phyloP scores from a whole-genome alignment of 2,797 vertebrate genomes.

The Melanotaenia nigrans region DNA sequence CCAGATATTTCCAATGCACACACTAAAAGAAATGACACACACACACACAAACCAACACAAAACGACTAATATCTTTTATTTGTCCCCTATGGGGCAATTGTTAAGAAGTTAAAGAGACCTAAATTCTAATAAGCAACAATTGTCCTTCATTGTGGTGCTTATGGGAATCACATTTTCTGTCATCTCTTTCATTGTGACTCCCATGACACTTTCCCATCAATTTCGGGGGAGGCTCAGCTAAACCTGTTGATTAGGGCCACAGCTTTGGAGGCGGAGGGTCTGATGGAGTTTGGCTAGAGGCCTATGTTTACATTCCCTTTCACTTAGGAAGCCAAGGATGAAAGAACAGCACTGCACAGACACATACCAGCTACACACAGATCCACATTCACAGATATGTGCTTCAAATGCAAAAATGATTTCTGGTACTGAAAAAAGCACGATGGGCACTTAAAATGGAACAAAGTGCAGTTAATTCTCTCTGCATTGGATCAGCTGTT shows the following conservation, averaged over 20 bases:
- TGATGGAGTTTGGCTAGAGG: slow-evolving; percentile 81
- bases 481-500: slow-evolving; percentile 21
- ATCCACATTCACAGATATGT: slow-evolving; percentile 46
- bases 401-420: slow-evolving; percentile 23
- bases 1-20: neutral
- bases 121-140: neutral
- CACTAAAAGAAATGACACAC: neutral
- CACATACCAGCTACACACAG: slow-evolving; percentile 38
- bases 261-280: slow-evolving; percentile 44
- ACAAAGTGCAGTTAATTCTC: slow-evolving; percentile 12
- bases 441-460: slow-evolving; percentile 20
- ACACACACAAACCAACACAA: neutral
- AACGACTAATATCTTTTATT: too few relatives aligned
- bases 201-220: slow-evolving; percentile 20
- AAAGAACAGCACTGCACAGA: slow-evolving; percentile 84
- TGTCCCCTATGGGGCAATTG: too few relatives aligned
- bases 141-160: neutral
- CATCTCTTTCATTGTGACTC: neutral
- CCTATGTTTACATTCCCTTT: slow-evolving; percentile 95
- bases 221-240: slow-evolving; percentile 11
- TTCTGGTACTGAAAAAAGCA: slow-evolving; percentile 21
- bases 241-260: slow-evolving; percentile 53
- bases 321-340: slow-evolving; percentile 92
- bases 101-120: neutral
- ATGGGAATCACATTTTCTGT: neutral